Percentiles rank a stretch among this genome's conserved stretches.
Conservation (phyloP, 2,113 vertebrate species). For the Peromyscus leucopus region DNA sequence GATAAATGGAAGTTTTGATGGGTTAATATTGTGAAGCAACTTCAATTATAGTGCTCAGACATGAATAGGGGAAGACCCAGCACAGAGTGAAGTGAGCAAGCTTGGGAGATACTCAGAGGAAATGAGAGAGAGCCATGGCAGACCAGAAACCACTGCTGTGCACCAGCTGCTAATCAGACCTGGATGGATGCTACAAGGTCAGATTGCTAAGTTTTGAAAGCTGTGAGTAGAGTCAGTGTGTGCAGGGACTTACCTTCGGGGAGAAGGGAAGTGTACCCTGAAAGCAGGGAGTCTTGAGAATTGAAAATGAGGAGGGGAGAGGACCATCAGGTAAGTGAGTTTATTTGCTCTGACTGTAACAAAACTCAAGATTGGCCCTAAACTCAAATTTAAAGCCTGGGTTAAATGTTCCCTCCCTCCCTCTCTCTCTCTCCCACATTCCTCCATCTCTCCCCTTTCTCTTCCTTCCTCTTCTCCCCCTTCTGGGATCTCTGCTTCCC, state of each 20-base stretch:
- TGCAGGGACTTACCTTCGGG: background rate
- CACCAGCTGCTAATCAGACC: background rate
- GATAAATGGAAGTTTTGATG: background rate
- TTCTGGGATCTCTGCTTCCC: background rate
- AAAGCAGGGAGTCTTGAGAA: background rate
- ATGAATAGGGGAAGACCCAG: background rate
- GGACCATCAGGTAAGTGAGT: accelerated
- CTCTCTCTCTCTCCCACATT: background rate
- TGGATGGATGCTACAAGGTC: background rate
- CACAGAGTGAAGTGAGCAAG: background rate
- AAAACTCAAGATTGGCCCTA: background rate
- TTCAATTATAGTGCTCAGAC: background rate
- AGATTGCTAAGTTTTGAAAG: background rate
- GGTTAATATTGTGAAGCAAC: background rate
- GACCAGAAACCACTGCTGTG: accelerated
- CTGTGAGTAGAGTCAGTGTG: background rate
- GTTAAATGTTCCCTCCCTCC: background rate
- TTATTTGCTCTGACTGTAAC: background rate
- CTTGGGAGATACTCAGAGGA: background rate
- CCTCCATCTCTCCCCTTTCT: background rate
- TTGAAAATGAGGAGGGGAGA: background rate
- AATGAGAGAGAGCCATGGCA: background rate
- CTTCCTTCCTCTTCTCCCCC: background rate
- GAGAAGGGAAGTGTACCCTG: background rate
- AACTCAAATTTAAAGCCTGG: background rate